These are phyloP conservation scores for Cremastinae sp. DNA, from an alignment of 2,888 invertebrate genomes.

Conservation along the genomic window DNA sequence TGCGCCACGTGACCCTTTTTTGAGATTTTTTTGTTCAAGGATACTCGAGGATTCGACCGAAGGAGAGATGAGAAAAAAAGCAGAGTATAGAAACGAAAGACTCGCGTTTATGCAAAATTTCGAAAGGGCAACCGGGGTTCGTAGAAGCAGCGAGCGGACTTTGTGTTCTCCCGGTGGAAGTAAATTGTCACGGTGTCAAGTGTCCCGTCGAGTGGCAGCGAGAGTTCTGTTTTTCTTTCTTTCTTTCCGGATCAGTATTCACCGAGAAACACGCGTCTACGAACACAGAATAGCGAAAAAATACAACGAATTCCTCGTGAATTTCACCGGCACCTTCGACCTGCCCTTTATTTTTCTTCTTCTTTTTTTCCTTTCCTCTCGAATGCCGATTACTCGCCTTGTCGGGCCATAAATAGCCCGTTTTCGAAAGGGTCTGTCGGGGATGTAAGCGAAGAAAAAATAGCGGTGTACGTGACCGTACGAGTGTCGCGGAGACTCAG, in stretches of 20 bases:
- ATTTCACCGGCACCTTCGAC: slow-evolving; percentile 19
- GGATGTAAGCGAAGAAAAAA: slow-evolving; percentile 7
- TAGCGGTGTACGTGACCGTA: slow-evolving; percentile 41
- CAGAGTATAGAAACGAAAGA: background rate
- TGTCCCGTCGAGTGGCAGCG: slow-evolving; percentile 8
- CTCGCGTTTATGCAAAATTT: slow-evolving; percentile 31
- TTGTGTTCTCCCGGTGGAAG: background rate
- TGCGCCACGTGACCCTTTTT: slow-evolving; percentile 17
- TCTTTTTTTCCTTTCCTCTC: slow-evolving; percentile 2
- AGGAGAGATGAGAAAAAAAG: slow-evolving; percentile 2
- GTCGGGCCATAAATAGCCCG: slow-evolving; percentile 15
- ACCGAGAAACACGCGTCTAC: background rate
- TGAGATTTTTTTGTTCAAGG: slow-evolving; percentile 2
- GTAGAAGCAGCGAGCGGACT: background rate
- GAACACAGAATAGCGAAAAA: background rate
- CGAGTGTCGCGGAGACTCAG: slow-evolving; percentile 19
- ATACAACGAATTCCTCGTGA: background rate
- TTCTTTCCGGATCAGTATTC: slow-evolving; percentile 4
- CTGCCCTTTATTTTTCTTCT: no score
- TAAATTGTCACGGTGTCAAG: slow-evolving; percentile 38
- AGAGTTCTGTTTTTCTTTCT: slow-evolving; percentile 12
- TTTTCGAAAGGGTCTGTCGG: slow-evolving; percentile 7
- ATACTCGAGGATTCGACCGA: slow-evolving; percentile 14
- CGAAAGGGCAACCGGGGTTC: slow-evolving; percentile 15
- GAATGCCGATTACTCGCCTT: background rate